These are phyloP conservation scores for Deroptyus accipitrinus DNA, from an alignment of 2,113 vertebrate species.

Conservation along the genomic window DNA sequence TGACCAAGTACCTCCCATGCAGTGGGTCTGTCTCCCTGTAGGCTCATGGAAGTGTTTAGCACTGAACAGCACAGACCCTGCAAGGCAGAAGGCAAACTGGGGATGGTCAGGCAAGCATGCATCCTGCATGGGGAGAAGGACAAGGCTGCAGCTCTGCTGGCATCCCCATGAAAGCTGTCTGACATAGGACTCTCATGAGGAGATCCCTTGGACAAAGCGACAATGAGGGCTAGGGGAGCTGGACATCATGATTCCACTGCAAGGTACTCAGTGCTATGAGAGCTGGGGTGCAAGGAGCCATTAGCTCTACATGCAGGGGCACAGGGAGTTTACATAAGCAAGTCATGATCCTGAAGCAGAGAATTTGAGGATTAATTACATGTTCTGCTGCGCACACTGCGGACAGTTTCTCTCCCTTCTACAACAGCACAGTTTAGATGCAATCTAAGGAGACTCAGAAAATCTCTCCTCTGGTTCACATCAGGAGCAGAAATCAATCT, in stretches of 20 bases:
- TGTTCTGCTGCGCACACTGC: background rate
- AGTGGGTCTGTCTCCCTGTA: background rate
- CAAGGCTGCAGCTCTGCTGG: background rate
- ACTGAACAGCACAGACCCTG: background rate
- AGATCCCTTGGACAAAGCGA: background rate
- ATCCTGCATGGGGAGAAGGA: background rate
- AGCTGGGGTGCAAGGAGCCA: background rate
- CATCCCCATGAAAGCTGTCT: background rate
- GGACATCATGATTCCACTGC: rapidly evolving
- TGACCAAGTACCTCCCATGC: background rate
- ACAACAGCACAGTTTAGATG: background rate
- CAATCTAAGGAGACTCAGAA: background rate
- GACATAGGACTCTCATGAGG: background rate
- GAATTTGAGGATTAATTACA: background rate
- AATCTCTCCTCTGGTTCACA: background rate
- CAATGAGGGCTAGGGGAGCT: background rate
- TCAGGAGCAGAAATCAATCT: background rate
- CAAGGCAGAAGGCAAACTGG: background rate
- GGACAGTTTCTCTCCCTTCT: background rate
- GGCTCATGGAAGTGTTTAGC: background rate
- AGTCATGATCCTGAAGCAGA: background rate
- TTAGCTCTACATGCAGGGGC: background rate
- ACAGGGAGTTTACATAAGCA: background rate
- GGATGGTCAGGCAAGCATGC: background rate
- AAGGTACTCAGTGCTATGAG: background rate